A percentile compares a stretch with the other conserved stretches of the same genome.
Conservation (phyloP, 2,888 invertebrate genomes). For the Tetrapedia diversipes region DNA sequence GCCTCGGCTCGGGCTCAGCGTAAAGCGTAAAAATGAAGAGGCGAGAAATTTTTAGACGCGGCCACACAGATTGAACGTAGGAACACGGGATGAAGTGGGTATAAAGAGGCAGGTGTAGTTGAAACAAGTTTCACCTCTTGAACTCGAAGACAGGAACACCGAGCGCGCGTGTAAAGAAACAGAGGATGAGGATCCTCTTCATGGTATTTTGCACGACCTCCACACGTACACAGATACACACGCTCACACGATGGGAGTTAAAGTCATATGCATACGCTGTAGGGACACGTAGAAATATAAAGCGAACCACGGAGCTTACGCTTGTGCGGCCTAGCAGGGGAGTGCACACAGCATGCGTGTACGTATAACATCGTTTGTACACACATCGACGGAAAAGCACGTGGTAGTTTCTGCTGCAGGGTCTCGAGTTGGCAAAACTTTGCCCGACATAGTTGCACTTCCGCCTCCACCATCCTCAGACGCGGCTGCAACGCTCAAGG, state of each 20-base stretch:
- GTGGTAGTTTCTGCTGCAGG: conserved; percentile 49
- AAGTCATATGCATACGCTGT: conserved; percentile 18
- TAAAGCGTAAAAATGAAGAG: conserved; percentile 26
- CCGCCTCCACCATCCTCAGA: conserved; percentile 33
- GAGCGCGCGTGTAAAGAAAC: conserved; percentile 55
- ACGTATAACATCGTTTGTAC: conserved; percentile 32
- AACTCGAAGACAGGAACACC: conserved; percentile 66
- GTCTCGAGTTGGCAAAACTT: conserved; percentile 64
- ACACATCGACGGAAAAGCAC: conserved; percentile 17
- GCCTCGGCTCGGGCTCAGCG: neutral
- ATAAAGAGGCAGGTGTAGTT: conserved; percentile 65
- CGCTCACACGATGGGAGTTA: conserved; percentile 21
- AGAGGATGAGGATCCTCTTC: conserved; percentile 60
- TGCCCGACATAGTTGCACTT: conserved; percentile 56
- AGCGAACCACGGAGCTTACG: conserved; percentile 27
- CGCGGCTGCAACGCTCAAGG: conserved; percentile 25
- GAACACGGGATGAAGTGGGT: conserved; percentile 56
- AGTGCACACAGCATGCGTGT: conserved; percentile 10
- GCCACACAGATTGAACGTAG: conserved; percentile 62
- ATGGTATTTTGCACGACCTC: conserved; percentile 59
- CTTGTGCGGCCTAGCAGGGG: conserved; percentile 6
- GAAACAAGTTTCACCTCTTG: conserved; percentile 70
- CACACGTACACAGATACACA: no score
- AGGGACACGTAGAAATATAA: conserved; percentile 20
- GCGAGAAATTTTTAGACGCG: conserved; percentile 51